These are phyloP conservation scores for Artemia sp. DNA, from an alignment of 2,888 invertebrate species.

Conservation along the genomic window DNA sequence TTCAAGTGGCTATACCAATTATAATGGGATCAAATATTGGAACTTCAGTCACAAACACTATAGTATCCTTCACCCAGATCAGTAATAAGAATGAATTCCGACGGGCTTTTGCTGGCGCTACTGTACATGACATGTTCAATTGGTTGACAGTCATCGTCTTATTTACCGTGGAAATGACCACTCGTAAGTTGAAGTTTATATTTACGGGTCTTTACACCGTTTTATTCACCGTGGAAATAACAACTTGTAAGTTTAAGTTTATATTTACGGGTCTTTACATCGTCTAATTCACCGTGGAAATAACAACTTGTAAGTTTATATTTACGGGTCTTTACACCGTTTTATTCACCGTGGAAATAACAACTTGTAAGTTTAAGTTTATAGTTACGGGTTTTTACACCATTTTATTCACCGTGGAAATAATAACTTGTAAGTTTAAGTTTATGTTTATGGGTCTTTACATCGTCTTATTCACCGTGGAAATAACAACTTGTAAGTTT, in stretches of 20 bases:
- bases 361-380: too few relatives aligned
- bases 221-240: too few relatives aligned
- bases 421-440: too few relatives aligned
- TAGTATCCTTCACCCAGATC: slow-evolving; percentile 35
- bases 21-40: slow-evolving; percentile 40
- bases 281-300: slow-evolving; percentile 25
- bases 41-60: slow-evolving; percentile 38
- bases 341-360: too few relatives aligned
- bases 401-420: too few relatives aligned
- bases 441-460: slow-evolving; percentile 15
- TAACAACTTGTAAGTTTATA: too few relatives aligned
- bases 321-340: too few relatives aligned
- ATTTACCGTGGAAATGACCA: slow-evolving; percentile 35
- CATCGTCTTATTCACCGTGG: too few relatives aligned
- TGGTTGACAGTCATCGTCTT: slow-evolving; percentile 37
- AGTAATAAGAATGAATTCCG: slow-evolving; percentile 34
- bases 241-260: too few relatives aligned
- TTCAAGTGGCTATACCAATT: slow-evolving; percentile 34
- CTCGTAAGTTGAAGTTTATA: slow-evolving; percentile 25
- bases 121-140: slow-evolving; percentile 40
- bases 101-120: slow-evolving; percentile 39
- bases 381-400: too few relatives aligned
- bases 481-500: too few relatives aligned
- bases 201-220: too few relatives aligned
- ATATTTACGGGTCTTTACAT: slow-evolving; percentile 16